These are phyloP conservation scores for Papilio dardanus DNA, from an alignment of 1,140 invertebrate species.

Conservation along the genomic window DNA sequence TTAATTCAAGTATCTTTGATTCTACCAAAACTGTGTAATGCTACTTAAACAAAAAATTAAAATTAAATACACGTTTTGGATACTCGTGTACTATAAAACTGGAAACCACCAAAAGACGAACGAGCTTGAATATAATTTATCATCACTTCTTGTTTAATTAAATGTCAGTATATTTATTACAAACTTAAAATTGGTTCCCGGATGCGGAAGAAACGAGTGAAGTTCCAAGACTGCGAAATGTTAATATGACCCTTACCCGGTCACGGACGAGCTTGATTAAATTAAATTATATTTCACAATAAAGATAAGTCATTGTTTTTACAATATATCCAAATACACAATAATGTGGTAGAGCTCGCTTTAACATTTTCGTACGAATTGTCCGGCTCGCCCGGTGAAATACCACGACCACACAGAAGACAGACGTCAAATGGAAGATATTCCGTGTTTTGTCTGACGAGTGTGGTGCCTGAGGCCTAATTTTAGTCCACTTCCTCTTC, in stretches of 20 bases:
- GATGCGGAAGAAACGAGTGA: background rate
- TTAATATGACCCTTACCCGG: background rate
- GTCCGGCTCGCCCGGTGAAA: too few relatives aligned
- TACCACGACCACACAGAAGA: too few relatives aligned
- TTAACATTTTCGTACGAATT: too few relatives aligned
- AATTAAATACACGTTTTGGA: background rate
- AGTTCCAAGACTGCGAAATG: background rate
- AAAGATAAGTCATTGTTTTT: slow-evolving; percentile 8
- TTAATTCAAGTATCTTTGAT: too few relatives aligned
- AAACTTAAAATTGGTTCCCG: slow-evolving; percentile 5
- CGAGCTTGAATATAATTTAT: background rate
- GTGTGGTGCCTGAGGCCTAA: too few relatives aligned
- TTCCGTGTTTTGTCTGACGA: too few relatives aligned
- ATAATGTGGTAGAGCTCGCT: too few relatives aligned
- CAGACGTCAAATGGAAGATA: too few relatives aligned
- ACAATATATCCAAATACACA: background rate
- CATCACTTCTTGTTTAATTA: background rate
- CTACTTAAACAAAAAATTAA: too few relatives aligned
- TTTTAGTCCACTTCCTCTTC: too few relatives aligned
- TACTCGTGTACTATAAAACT: background rate
- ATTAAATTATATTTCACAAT: background rate
- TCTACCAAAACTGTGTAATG: too few relatives aligned
- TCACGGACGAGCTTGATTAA: slow-evolving; percentile 8
- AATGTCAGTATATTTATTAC: background rate
- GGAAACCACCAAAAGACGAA: background rate